Conservation (phyloP, 2,888 invertebrate species). For the Cheilosia pagana region DNA sequence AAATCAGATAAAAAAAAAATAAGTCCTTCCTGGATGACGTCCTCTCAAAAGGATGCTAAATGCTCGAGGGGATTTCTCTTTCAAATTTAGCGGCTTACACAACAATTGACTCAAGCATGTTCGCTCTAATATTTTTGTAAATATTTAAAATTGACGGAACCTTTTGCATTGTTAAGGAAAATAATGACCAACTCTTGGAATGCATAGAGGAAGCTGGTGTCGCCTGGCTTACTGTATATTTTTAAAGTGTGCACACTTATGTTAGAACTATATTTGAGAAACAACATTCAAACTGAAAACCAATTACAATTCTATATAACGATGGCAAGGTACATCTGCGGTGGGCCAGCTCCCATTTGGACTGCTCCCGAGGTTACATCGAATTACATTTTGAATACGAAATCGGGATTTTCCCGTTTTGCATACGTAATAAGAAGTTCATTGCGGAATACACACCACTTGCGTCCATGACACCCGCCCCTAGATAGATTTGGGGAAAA, state of each 20-base stretch:
- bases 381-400: constrained; percentile 74
- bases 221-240: constrained; percentile 16
- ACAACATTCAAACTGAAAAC: background rate
- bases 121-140: constrained; percentile 72
- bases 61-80: constrained; percentile 73
- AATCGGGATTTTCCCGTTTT: constrained; percentile 67
- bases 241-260: background rate
- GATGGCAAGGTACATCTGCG: constrained; percentile 47
- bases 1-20: constrained; percentile 75
- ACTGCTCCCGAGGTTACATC: constrained; percentile 52
- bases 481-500: constrained; percentile 47
- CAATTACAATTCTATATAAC: constrained; percentile 8
- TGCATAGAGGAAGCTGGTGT: background rate
- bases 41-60: constrained; percentile 74
- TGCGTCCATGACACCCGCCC: constrained; percentile 58
- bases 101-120: constrained; percentile 75
- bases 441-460: constrained; percentile 58
- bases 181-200: constrained; percentile 37
- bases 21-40: constrained; percentile 74
- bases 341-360: constrained; percentile 29
- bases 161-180: constrained; percentile 60
- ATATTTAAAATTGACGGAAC: constrained; percentile 70
- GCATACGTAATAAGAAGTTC: constrained; percentile 71
- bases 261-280: background rate
- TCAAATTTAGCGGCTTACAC: constrained; percentile 73